These are phyloP conservation scores for Panagrolaimus sp. DNA, from an alignment of 1,140 invertebrate genomes.

Conservation along the genomic window DNA sequence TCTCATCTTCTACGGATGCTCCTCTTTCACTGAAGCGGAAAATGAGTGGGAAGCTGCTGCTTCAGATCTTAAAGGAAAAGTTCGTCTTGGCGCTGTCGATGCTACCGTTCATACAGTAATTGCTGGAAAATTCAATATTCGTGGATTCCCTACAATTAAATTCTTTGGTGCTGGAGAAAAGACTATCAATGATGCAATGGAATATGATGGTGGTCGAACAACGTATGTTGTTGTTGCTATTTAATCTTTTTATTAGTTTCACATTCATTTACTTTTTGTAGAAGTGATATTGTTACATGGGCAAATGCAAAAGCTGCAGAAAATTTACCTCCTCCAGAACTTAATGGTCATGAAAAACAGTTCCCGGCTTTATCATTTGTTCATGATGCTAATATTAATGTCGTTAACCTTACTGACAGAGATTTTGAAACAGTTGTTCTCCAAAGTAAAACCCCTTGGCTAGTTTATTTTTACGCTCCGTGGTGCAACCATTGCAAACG, in stretches of 20 bases:
- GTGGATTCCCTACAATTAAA: conserved; percentile 96
- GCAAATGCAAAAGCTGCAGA: conserved; percentile 76
- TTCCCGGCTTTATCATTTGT: no score
- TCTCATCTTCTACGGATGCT: conserved; percentile 65
- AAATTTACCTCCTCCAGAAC: conserved; percentile 80
- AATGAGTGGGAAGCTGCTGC: conserved; percentile 91
- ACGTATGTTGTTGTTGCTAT: conserved; percentile 31
- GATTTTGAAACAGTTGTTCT: no score
- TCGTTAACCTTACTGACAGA: no score
- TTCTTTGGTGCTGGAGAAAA: conserved; percentile 80
- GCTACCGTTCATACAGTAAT: conserved; percentile 81
- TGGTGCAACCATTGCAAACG: no score
- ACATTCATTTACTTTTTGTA: conserved; percentile 31
- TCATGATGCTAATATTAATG: no score
- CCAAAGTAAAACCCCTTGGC: no score
- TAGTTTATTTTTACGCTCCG: no score
- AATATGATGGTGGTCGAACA: conserved; percentile 78
- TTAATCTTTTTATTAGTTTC: conserved; percentile 2
- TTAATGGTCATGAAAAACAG: no score
- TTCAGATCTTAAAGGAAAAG: conserved; percentile 80
- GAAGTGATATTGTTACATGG: conserved; percentile 81
- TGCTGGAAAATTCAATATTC: conserved; percentile 68
- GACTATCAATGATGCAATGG: conserved; percentile 69
- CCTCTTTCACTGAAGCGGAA: conserved; percentile 91
- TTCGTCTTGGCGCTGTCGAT: conserved; percentile 85